Base-by-base conservation (phyloP, 2,113 vertebrate genomes). In the Enhydra lutris region DNA sequence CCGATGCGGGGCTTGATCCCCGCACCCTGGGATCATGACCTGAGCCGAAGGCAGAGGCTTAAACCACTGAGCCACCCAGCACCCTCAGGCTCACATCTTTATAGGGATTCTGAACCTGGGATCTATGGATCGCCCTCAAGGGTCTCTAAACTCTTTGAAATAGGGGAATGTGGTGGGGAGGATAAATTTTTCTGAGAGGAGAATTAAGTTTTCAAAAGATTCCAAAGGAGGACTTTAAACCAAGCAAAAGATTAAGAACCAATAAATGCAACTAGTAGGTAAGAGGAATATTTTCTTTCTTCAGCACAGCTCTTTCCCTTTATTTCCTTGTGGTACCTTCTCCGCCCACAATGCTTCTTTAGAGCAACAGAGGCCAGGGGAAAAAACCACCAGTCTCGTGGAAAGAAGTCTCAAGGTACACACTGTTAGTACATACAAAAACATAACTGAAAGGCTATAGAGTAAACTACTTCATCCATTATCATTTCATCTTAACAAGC, bases 171-270 rank as follows among this genome's bases (percentile, higher is more conserved):
- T n/a, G 14, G 42, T 2, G 14, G 14, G 42, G 42, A 78, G 29
- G 17, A 39, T 42, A 15, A 9, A 81, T 78, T 26, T 89, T 73
- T 84, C 42, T 97, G n/a, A 71, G 39, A 31, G 31, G 3, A 95
- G 57, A 87, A 91, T 59, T 87, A 61, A 71, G 45, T 74, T 91
- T 91, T 82, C 42, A 83, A 76, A 95, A 85, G 57, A 82, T 87
- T 94, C 34, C 42, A 50, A 76, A 86, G 91, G 57, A 82, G 3
- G 39, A 76, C 6, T 50, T 91, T 82, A 73, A 82, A 4, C 24
- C 20, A 45, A 45, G 7, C 65, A 74, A 93, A 83, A 76, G 24
- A 26, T 42, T 69, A 67, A 50, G 67, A 89, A 71, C 17, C 50
- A 84, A 26, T 17, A 36, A 13, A 57, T 21, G 21, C 65, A 82